Evolutionary conservation across 2,888 invertebrate species (phyloP).

Genomic region (Ophonus ardosiacus): DNA sequence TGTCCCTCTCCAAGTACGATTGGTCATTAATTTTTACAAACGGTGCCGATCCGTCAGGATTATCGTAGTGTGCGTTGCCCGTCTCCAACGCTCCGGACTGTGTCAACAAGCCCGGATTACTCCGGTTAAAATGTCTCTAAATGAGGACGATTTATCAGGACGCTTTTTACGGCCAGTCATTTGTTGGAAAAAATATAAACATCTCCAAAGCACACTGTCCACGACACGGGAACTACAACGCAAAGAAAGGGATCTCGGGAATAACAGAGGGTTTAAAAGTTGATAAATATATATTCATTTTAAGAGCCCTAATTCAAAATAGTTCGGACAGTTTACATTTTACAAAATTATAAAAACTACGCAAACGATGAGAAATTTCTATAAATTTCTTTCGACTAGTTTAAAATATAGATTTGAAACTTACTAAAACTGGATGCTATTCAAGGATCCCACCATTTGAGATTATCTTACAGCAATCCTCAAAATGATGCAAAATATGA

Average conservation of each 20-base stretch:
- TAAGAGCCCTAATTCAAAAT: too few relatives aligned
- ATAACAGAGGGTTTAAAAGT: too few relatives aligned
- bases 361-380: too few relatives aligned
- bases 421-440: too few relatives aligned
- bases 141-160: slow-evolving; percentile 61
- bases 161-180: slow-evolving; percentile 45
- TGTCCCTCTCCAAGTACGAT: slow-evolving; percentile 24
- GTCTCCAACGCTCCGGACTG: slow-evolving; percentile 48
- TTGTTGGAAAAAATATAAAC: slow-evolving; percentile 50
- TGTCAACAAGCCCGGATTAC: slow-evolving; percentile 62
- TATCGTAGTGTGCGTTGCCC: slow-evolving; percentile 19
- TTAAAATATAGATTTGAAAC: too few relatives aligned
- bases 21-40: slow-evolving; percentile 64
- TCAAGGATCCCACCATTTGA: too few relatives aligned
- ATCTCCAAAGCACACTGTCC: slow-evolving; percentile 24
- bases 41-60: slow-evolving; percentile 62
- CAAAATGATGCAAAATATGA: too few relatives aligned
- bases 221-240: not conserved
- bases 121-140: slow-evolving; percentile 63
- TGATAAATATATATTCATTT: too few relatives aligned
- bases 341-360: too few relatives aligned
- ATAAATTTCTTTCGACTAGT: too few relatives aligned
- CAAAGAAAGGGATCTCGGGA: not conserved
- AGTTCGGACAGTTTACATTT: too few relatives aligned
- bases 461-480: too few relatives aligned